Conservation (phyloP, 2,888 invertebrate species). For the Scaptomyza caliginosa region DNA sequence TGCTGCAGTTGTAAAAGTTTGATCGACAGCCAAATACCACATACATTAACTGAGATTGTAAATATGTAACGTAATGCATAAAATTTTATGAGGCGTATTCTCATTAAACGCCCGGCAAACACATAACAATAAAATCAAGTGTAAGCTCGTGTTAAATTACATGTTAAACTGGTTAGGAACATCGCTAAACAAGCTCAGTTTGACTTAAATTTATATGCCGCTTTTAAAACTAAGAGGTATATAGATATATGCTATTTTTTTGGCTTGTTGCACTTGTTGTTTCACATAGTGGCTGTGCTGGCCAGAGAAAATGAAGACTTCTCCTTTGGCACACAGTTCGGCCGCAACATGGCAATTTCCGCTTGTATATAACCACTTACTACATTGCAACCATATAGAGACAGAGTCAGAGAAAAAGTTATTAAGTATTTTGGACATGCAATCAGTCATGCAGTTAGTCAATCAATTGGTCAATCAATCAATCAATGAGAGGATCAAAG, state of each 20-base stretch:
- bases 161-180: background rate
- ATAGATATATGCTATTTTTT: conserved; percentile 11
- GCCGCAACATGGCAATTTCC: conserved; percentile 73
- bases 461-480: conserved; percentile 27
- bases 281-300: conserved; percentile 11
- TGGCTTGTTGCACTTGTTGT: conserved; percentile 14
- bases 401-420: conserved; percentile 30
- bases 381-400: conserved; percentile 27
- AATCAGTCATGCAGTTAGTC: conserved; percentile 40
- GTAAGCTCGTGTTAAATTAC: background rate
- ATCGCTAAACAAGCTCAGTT: background rate
- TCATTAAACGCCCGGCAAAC: background rate
- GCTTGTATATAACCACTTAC: conserved; percentile 32
- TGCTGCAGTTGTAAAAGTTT: background rate
- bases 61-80: background rate
- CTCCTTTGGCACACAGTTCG: conserved; percentile 20
- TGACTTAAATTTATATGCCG: conserved; percentile 2
- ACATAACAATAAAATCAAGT: background rate
- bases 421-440: conserved; percentile 59
- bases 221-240: background rate
- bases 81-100: background rate
- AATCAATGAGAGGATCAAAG: conserved; percentile 11
- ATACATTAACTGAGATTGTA: background rate
- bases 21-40: conserved; percentile 13
- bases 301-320: conserved; percentile 46